These are phyloP conservation scores for Prionace glauca DNA, from an alignment of 2,797 vertebrate genomes.

Conservation along the genomic window DNA sequence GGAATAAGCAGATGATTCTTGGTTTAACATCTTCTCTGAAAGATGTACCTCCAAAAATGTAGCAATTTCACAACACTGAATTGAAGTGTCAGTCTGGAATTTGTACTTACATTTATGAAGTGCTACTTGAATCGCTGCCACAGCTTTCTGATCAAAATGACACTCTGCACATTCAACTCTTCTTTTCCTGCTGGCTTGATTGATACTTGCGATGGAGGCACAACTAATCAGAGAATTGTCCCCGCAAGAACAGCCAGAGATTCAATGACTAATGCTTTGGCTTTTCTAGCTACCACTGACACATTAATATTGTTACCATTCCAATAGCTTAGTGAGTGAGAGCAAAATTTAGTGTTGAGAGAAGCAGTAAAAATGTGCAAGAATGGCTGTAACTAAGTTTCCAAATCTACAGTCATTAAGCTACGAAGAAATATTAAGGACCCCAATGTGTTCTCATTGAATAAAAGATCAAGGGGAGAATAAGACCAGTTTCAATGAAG, in stretches of 20 bases:
- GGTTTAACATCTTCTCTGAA: not conserved
- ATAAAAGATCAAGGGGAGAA: not conserved
- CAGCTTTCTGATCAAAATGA: not conserved
- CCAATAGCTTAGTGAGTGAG: not conserved
- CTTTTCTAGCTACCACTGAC: not conserved
- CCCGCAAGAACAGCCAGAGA: not conserved
- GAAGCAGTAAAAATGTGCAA: not conserved
- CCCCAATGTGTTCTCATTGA: conserved; percentile 2
- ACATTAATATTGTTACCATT: not conserved
- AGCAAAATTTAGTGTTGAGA: not conserved
- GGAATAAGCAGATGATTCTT: not conserved
- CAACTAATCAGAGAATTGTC: not conserved
- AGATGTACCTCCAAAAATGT: not conserved
- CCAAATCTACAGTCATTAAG: not conserved
- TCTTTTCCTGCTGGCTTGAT: not conserved
- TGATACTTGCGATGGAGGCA: not conserved
- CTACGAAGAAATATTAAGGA: not conserved
- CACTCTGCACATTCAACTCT: not conserved
- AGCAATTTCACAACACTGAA: not conserved
- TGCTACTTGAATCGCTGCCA: not conserved
- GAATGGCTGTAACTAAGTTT: not conserved
- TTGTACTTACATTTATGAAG: not conserved
- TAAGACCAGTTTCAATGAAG: not conserved
- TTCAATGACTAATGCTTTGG: not conserved
- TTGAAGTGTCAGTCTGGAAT: not conserved